These are phyloP conservation scores for Pteropus alecto DNA, from an alignment of 2,113 vertebrate genomes.

Conservation along the genomic window DNA sequence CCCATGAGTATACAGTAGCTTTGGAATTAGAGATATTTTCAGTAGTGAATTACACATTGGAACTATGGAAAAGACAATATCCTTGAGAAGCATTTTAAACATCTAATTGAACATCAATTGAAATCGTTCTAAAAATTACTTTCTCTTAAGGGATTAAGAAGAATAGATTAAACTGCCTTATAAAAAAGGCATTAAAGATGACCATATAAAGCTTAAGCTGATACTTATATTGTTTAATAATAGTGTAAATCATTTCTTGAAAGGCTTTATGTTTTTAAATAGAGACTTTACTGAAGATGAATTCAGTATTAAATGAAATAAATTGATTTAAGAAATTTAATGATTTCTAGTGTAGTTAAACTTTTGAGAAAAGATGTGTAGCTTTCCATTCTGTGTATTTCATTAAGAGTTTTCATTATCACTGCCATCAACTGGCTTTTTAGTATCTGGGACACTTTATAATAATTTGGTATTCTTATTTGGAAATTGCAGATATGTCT, in stretches of 20 bases:
- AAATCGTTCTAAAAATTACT: conserved; percentile 48
- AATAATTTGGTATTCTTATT: conserved; percentile 27
- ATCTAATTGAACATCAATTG: conserved; percentile 41
- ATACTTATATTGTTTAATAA: conserved; percentile 43
- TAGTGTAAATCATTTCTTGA: conserved; percentile 50
- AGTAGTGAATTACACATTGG: not conserved
- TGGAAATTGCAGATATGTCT: not conserved
- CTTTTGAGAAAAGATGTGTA: conserved; percentile 13
- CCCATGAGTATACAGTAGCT: not conserved
- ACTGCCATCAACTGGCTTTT: conserved; percentile 25
- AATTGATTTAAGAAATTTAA: conserved; percentile 63
- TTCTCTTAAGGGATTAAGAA: not conserved
- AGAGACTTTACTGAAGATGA: conserved; percentile 32
- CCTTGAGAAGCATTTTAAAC: conserved; percentile 24
- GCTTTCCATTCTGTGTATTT: conserved; percentile 32
- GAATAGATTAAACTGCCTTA: conserved; percentile 23
- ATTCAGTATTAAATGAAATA: conserved; percentile 39
- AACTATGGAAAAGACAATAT: not conserved
- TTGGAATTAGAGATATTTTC: conserved; percentile 14
- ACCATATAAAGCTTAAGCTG: conserved; percentile 18
- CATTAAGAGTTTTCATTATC: conserved; percentile 51
- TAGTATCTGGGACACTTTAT: not conserved
- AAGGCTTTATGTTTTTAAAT: conserved; percentile 61
- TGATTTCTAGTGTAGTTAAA: not conserved
- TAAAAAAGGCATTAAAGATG: not conserved